Evolutionary conservation across 1,140 invertebrate genomes (phyloP).

Genomic region (Drosophila paulistorum): DNA sequence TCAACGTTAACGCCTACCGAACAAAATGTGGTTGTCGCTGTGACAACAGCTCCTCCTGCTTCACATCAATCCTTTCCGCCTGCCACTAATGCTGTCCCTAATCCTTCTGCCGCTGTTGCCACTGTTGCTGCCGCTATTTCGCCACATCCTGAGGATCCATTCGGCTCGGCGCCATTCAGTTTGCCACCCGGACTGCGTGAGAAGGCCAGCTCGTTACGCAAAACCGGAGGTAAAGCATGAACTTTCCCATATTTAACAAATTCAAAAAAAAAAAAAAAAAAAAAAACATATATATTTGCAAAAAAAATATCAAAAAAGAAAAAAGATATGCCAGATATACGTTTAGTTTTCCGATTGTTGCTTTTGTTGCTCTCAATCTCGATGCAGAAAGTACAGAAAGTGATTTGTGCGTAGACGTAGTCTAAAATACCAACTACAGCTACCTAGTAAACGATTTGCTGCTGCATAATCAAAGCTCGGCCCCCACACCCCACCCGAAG

Average conservation of each 20-base stretch:
- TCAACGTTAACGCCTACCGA: slow-evolving; percentile 81
- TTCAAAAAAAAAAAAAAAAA: slow-evolving; percentile 10
- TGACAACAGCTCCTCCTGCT: slow-evolving; percentile 11
- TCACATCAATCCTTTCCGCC: not conserved
- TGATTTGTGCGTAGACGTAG: slow-evolving; percentile 79
- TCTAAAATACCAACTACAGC: slow-evolving; percentile 48
- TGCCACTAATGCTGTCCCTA: slow-evolving; percentile 78
- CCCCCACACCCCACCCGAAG: not conserved
- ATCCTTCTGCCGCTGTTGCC: slow-evolving; percentile 9
- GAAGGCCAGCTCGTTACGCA: slow-evolving; percentile 84
- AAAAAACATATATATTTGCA: slow-evolving; percentile 11
- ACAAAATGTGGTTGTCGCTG: slow-evolving; percentile 37
- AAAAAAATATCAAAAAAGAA: slow-evolving; percentile 17
- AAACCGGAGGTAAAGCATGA: slow-evolving; percentile 87
- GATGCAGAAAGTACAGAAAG: slow-evolving; percentile 73
- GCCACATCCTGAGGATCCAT: slow-evolving; percentile 87
- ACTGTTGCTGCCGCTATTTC: slow-evolving; percentile 38
- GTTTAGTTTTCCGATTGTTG: slow-evolving; percentile 80
- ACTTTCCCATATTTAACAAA: slow-evolving; percentile 67
- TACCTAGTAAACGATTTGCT: slow-evolving; percentile 60
- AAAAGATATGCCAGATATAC: slow-evolving; percentile 64
- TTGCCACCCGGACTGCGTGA: slow-evolving; percentile 86
- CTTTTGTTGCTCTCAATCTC: slow-evolving; percentile 81
- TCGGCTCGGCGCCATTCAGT: slow-evolving; percentile 91
- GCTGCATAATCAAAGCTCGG: slow-evolving; percentile 29